A percentile compares a stretch with the other conserved stretches of the same genome.
These are phyloP conservation scores for Coelopa pilipes DNA, from an alignment of 2,888 invertebrate species.

Conservation along the genomic window DNA sequence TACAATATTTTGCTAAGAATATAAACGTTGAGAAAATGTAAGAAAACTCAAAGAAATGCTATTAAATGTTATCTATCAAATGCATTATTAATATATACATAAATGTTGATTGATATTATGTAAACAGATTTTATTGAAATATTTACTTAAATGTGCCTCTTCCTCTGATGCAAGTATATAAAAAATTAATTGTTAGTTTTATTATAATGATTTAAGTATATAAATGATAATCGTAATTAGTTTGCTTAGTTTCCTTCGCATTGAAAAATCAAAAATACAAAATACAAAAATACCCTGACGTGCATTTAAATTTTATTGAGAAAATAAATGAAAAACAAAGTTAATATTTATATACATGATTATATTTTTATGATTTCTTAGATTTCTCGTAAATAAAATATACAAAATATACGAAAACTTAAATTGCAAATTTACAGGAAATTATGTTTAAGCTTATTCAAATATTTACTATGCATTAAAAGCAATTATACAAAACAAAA, in stretches of 20 bases:
- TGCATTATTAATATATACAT: slow-evolving; percentile 22
- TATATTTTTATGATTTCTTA: slow-evolving; percentile 41
- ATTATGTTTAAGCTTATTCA: slow-evolving; percentile 24
- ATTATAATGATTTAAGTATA: neutral
- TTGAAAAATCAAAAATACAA: slow-evolving; percentile 15
- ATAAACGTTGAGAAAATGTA: slow-evolving; percentile 6
- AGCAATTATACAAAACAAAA: slow-evolving; percentile 16
- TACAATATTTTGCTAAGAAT: slow-evolving; percentile 49
- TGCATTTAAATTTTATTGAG: slow-evolving; percentile 34
- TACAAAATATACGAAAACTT: slow-evolving; percentile 26
- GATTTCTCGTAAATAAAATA: slow-evolving; percentile 2
- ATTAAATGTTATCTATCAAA: slow-evolving; percentile 24
- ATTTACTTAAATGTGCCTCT: slow-evolving; percentile 42
- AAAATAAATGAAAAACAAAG: slow-evolving; percentile 24
- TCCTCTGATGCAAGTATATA: slow-evolving; percentile 37
- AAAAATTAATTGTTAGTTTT: slow-evolving; percentile 2
- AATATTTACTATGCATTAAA: slow-evolving; percentile 4
- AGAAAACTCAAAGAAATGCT: slow-evolving; percentile 28
- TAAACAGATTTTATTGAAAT: slow-evolving; percentile 32
- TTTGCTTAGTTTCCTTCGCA: slow-evolving; percentile 22
- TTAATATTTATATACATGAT: slow-evolving; percentile 36
- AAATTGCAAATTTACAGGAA: slow-evolving; percentile 21
- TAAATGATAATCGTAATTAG: neutral
- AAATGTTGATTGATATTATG: slow-evolving; percentile 35
- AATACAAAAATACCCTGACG: slow-evolving; percentile 28